These are phyloP conservation scores for Agraylea sexmaculata DNA, from an alignment of 1,140 invertebrate species.

Conservation along the genomic window DNA sequence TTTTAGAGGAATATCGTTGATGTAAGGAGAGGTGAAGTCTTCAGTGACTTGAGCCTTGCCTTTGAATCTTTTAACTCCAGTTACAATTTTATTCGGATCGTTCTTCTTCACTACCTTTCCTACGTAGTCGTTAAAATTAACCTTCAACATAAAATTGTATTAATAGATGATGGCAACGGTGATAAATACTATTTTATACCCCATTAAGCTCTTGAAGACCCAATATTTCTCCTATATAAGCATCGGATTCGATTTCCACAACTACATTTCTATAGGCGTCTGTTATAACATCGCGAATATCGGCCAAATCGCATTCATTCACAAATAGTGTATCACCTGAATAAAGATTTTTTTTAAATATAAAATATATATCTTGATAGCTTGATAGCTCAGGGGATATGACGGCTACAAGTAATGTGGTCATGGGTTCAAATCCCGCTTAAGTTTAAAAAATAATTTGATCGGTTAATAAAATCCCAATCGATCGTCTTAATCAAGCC, in stretches of 20 bases:
- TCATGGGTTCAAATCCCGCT: too few species aligned
- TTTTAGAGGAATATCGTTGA: conserved; percentile 14
- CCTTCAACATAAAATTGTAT: too few species aligned
- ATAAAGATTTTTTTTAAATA: too few species aligned
- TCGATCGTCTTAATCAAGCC: too few species aligned
- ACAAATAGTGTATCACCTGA: too few species aligned
- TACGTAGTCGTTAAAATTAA: conserved; percentile 9
- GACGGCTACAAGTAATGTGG: too few species aligned
- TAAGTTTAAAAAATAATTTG: too few species aligned
- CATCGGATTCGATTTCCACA: conserved; percentile 4
- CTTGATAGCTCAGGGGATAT: too few species aligned
- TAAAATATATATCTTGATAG: too few species aligned
- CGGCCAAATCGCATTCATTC: background rate
- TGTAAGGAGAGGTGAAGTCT: conserved; percentile 1
- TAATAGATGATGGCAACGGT: too few species aligned
- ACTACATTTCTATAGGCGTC: background rate
- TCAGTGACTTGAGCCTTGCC: conserved; percentile 10
- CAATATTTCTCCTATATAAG: background rate
- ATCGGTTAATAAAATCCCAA: too few species aligned
- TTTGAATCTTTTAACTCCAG: conserved; percentile 16
- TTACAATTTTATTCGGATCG: conserved; percentile 1
- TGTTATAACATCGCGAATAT: background rate
- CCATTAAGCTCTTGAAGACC: conserved; percentile 2
- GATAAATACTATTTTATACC: too few species aligned
- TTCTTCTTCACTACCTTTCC: conserved; percentile 4